These are phyloP conservation scores for Xestoiulus laeticollis DNA, from an alignment of 2,888 invertebrate genomes.

Conservation along the genomic window DNA sequence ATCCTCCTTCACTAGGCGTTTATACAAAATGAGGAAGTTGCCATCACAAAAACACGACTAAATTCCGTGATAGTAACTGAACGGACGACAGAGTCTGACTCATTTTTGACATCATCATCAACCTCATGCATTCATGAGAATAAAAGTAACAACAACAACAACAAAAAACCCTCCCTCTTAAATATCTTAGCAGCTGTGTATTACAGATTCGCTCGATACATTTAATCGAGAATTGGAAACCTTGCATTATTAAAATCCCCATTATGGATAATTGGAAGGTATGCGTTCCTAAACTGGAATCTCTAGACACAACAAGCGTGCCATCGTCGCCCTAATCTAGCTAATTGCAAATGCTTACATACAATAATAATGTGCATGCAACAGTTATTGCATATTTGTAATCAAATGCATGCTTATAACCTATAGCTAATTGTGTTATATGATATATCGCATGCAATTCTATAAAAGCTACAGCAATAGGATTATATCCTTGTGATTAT, in stretches of 20 bases:
- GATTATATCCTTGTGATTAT: too few species aligned
- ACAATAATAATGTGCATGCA: neutral
- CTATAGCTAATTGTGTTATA: too few species aligned
- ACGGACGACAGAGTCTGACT: constrained; percentile 5
- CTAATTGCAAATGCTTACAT: neutral
- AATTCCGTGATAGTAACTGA: neutral
- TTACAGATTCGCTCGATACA: neutral
- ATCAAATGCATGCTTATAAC: neutral
- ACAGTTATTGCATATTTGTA: neutral
- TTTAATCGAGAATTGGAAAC: neutral
- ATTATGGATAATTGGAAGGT: neutral
- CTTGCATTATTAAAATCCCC: neutral
- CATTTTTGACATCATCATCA: constrained; percentile 25
- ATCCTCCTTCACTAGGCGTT: neutral
- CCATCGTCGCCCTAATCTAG: neutral
- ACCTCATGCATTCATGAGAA: neutral
- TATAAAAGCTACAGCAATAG: too few species aligned
- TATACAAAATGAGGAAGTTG: neutral
- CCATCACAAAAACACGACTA: neutral
- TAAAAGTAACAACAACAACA: neutral
- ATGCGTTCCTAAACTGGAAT: neutral
- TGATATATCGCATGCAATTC: too few species aligned
- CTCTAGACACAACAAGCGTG: constrained; percentile 14
- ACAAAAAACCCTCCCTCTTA: too few species aligned
- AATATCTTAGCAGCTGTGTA: neutral